Evolutionary conservation across 2,113 vertebrate species (phyloP).

Genomic region (Podarcis muralis): DNA sequence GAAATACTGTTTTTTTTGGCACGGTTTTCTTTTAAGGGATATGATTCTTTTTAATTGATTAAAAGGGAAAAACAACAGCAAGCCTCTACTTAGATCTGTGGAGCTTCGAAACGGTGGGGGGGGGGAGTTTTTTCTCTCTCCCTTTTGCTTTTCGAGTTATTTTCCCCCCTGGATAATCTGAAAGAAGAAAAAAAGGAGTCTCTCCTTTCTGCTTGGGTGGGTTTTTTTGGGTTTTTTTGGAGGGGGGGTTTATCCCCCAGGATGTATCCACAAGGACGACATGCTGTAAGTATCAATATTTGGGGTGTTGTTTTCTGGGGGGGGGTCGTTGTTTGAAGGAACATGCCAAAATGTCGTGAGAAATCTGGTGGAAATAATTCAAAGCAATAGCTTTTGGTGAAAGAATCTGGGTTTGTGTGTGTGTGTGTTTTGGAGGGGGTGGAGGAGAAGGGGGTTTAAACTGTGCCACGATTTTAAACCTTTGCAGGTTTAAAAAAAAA

Average conservation of each 20-base stretch:
- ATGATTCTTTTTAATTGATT: too few relatives aligned
- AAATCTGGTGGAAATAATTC: too few relatives aligned
- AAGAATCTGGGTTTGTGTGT: too few relatives aligned
- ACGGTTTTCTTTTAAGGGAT: too few relatives aligned
- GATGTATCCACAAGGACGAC: constrained; percentile 74
- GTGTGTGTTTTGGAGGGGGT: not conserved
- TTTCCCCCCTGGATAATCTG: not conserved
- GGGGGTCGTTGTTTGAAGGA: too few relatives aligned
- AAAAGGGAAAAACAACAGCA: not conserved
- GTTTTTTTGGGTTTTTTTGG: too few relatives aligned
- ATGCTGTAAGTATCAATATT: constrained; percentile 58
- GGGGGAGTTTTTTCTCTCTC: not conserved
- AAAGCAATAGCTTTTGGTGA: not conserved
- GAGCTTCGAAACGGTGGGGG: not conserved
- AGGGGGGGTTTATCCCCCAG: constrained; percentile 6
- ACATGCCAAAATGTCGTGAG: too few relatives aligned
- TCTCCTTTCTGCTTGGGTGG: not conserved
- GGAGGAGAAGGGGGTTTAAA: not conserved
- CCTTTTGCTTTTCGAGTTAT: not conserved
- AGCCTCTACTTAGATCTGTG: not conserved
- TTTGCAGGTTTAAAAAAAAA: not conserved
- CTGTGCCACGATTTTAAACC: not conserved
- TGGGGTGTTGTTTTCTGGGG: not conserved
- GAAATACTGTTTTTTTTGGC: too few relatives aligned
- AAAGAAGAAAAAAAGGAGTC: not conserved